Conservation (phyloP, 2,888 invertebrate genomes). For the Drosophila kambysellisi region DNA sequence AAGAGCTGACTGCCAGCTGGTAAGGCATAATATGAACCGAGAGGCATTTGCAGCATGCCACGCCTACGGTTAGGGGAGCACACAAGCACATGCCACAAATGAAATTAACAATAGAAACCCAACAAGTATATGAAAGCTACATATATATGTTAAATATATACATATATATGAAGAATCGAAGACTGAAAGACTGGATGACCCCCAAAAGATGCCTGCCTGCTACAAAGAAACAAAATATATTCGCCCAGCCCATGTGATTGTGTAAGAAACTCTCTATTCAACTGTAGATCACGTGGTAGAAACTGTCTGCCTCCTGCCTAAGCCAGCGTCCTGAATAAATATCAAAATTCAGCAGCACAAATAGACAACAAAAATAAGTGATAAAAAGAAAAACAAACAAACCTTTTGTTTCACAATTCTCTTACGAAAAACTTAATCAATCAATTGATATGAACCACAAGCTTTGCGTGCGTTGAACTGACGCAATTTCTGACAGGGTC, state of each 20-base stretch:
- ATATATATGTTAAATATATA: neutral
- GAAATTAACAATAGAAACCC: slow-evolving; percentile 67
- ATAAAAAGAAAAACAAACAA: slow-evolving; percentile 72
- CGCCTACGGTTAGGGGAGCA: slow-evolving; percentile 8
- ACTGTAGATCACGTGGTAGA: slow-evolving; percentile 24
- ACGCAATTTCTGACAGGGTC: slow-evolving; percentile 60
- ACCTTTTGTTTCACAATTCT: slow-evolving; percentile 76
- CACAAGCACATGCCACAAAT: slow-evolving; percentile 50
- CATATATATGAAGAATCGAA: slow-evolving; percentile 20
- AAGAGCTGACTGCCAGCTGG: slow-evolving; percentile 38
- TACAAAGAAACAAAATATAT: slow-evolving; percentile 33
- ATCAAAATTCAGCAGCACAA: slow-evolving; percentile 36
- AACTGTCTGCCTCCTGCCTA: slow-evolving; percentile 6
- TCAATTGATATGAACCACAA: slow-evolving; percentile 64
- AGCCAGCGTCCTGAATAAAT: slow-evolving; percentile 5
- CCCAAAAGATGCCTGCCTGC: slow-evolving; percentile 61
- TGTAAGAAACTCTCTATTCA: slow-evolving; percentile 5
- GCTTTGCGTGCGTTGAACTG: slow-evolving; percentile 78
- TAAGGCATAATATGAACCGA: slow-evolving; percentile 3
- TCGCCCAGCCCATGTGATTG: slow-evolving; percentile 48
- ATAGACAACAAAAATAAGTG: slow-evolving; percentile 78
- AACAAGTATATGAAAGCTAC: slow-evolving; percentile 28
- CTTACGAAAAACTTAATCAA: slow-evolving; percentile 70
- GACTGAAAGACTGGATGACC: slow-evolving; percentile 41
- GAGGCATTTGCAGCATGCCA: slow-evolving; percentile 19